A percentile compares a stretch with the other conserved stretches of the same genome.
These are phyloP conservation scores for Myiagra hebetior DNA, from an alignment of 2,113 vertebrate genomes.

Conservation along the genomic window DNA sequence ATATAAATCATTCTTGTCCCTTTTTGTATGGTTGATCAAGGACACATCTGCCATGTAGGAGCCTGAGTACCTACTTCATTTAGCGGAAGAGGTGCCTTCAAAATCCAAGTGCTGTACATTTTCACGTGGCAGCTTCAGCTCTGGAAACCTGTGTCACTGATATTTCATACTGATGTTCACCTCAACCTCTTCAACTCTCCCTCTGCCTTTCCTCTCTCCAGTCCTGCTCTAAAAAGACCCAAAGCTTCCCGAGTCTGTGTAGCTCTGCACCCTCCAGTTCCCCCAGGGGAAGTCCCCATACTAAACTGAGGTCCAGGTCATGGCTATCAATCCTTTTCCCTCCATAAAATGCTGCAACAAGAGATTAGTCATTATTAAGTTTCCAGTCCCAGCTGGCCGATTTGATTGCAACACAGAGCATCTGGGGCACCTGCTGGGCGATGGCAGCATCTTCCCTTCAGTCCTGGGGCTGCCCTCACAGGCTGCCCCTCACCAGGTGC, in stretches of 20 bases:
- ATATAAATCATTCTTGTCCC: background rate
- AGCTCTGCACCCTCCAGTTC: background rate
- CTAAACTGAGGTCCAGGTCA: background rate
- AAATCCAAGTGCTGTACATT: background rate
- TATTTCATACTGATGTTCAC: background rate
- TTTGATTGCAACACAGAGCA: background rate
- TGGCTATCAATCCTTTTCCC: background rate
- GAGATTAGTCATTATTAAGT: background rate
- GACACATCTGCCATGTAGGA: constrained; percentile 3
- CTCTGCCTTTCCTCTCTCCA: constrained; percentile 11
- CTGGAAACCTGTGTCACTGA: background rate
- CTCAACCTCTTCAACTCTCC: background rate
- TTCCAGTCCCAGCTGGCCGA: background rate
- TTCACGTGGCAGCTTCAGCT: background rate
- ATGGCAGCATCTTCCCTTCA: background rate
- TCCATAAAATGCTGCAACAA: background rate
- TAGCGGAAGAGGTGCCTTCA: background rate
- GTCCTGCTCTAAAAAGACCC: background rate
- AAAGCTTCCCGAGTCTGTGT: background rate
- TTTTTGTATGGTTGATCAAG: background rate
- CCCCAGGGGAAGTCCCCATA: background rate
- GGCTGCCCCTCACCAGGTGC: background rate
- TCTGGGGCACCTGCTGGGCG: background rate
- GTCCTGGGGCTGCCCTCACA: background rate
- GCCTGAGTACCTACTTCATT: background rate